Evolutionary conservation across 2,888 invertebrate species (phyloP).

Genomic region (Camponotus fellah): DNA sequence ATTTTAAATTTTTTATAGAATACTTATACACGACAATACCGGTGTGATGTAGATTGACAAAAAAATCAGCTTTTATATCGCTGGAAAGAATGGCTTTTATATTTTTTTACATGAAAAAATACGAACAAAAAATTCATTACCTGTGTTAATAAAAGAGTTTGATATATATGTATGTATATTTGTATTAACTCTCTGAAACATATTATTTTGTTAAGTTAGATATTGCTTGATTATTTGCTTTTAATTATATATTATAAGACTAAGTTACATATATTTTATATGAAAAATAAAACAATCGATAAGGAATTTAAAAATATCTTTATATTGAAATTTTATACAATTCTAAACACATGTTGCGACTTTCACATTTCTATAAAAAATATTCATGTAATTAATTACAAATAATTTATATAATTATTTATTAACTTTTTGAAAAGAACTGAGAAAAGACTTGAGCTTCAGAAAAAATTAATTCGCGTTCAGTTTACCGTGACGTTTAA

Average conservation of each 20-base stretch:
- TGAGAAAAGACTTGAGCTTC: not conserved
- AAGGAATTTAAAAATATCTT: not conserved
- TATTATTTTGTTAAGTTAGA: not conserved
- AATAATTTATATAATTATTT: not conserved
- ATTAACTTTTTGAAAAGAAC: too few species aligned
- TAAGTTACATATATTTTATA: not conserved
- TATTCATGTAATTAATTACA: not conserved
- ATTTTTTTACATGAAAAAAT: not conserved
- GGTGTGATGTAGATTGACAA: slow-evolving; percentile 31
- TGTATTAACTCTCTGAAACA: not conserved
- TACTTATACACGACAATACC: not conserved
- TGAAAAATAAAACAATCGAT: not conserved
- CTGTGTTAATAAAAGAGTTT: slow-evolving; percentile 2
- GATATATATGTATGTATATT: not conserved
- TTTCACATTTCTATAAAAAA: not conserved
- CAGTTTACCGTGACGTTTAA: not conserved
- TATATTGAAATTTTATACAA: not conserved
- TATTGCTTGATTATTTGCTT: not conserved
- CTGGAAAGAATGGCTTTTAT: slow-evolving; percentile 11
- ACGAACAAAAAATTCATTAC: not conserved
- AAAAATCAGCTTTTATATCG: slow-evolving; percentile 28
- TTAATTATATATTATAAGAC: not conserved
- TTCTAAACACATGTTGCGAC: not conserved
- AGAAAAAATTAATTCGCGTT: not conserved
- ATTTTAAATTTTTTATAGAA: slow-evolving; percentile 21